A percentile compares a stretch with the other conserved stretches of the same genome.
Conservation (phyloP, 2,113 vertebrate species). For the Lampris incognitus region DNA sequence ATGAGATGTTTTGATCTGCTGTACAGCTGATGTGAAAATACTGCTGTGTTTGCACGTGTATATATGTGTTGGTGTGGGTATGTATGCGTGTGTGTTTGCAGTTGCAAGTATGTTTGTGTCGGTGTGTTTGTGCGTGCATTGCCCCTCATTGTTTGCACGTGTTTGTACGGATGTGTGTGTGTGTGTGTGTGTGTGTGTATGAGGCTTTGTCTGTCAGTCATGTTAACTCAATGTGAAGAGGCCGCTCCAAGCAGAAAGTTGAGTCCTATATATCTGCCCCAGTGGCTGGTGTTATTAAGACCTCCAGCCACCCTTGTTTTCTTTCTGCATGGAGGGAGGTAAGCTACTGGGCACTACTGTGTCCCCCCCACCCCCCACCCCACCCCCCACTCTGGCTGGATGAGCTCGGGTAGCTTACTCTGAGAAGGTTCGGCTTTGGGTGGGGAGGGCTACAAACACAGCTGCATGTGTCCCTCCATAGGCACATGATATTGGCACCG, state of each 20-base stretch:
- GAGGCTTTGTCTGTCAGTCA: conserved; percentile 69
- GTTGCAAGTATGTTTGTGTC: conserved; percentile 41
- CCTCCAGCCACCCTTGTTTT: conserved; percentile 64
- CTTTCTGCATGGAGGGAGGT: conserved; percentile 65
- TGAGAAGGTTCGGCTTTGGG: background rate
- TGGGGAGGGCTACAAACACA: conserved; percentile 5
- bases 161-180: conserved; percentile 13
- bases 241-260: conserved; percentile 66
- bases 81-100: conserved; percentile 22
- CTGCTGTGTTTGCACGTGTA: conserved; percentile 6
- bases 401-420: background rate
- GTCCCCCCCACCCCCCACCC: background rate
- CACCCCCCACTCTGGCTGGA: conserved; percentile 8
- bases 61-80: conserved; percentile 49
- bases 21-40: conserved; percentile 21
- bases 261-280: conserved; percentile 68
- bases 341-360: conserved; percentile 46
- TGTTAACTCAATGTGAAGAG: conserved; percentile 75
- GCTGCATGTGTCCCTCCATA: background rate
- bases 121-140: conserved; percentile 21
- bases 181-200: conserved; percentile 15
- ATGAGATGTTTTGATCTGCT: conserved; percentile 5
- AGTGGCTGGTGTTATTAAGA: conserved; percentile 74
- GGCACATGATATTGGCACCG: conserved; percentile 15
- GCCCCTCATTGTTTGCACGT: background rate